Evolutionary conservation across 2,888 invertebrate species (phyloP).

Genomic region (Ectemnius continuus): DNA sequence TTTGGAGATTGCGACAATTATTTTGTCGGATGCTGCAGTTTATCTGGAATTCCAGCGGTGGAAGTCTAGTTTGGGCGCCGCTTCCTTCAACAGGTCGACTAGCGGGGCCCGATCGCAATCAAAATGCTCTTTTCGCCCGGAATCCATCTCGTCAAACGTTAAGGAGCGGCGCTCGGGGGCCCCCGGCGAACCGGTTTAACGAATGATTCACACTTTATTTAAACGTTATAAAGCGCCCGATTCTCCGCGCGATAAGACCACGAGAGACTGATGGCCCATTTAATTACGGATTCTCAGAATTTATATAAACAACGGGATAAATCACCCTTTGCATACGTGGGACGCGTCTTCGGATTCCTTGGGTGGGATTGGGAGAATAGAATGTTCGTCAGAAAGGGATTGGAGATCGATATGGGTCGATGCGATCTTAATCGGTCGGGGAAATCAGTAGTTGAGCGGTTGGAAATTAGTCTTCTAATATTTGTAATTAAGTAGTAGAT

Average conservation of each 20-base stretch:
- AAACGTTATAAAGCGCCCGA: conserved; percentile 42
- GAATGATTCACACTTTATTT: conserved; percentile 54
- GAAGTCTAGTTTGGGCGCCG: not conserved
- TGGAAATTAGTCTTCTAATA: too few species aligned
- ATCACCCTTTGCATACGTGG: conserved; percentile 9
- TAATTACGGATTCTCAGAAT: conserved; percentile 44
- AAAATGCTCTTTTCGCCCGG: too few species aligned
- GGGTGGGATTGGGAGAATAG: not conserved
- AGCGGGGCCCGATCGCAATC: too few species aligned
- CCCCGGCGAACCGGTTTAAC: conserved; percentile 49
- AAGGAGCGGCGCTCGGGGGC: too few species aligned
- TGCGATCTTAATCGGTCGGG: conserved; percentile 17
- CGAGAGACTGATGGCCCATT: conserved; percentile 40
- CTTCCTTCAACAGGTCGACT: too few species aligned
- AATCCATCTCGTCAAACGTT: too few species aligned
- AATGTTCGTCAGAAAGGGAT: conserved; percentile 7
- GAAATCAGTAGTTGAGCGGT: too few species aligned
- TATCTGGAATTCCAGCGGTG: too few species aligned
- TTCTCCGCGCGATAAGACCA: conserved; percentile 35
- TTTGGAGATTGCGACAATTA: too few species aligned
- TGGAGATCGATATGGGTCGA: not conserved
- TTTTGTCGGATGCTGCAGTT: too few species aligned
- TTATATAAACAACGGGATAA: conserved; percentile 43
- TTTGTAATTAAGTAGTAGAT: too few species aligned
- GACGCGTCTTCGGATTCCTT: not conserved